Conservation (phyloP, 2,797 vertebrate species). For the Anguilla pacifica region DNA sequence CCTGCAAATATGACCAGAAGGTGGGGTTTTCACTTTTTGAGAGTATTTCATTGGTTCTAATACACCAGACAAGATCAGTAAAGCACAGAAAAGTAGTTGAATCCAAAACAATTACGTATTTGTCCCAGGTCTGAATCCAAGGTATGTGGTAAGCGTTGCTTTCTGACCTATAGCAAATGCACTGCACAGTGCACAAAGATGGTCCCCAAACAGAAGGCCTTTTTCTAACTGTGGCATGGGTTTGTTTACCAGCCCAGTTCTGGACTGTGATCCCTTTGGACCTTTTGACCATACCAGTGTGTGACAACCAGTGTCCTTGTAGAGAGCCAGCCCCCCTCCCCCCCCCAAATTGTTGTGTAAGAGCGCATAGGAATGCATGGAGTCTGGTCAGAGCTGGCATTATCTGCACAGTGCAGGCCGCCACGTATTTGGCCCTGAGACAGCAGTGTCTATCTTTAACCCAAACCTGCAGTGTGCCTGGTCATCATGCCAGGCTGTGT, state of each 20-base stretch:
- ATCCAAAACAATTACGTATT: too few relatives aligned
- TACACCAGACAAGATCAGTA: too few relatives aligned
- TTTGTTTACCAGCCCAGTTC: not conserved
- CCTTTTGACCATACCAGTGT: not conserved
- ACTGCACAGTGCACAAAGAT: not conserved
- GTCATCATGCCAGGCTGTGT: not conserved
- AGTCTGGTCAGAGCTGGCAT: not conserved
- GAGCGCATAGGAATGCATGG: not conserved
- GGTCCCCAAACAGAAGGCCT: not conserved
- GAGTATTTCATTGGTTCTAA: too few relatives aligned
- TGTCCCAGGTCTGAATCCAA: not conserved
- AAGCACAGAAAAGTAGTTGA: too few relatives aligned
- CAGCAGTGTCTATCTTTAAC: not conserved
- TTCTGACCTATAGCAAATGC: not conserved
- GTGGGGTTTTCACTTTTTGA: too few relatives aligned
- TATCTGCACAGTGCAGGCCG: not conserved
- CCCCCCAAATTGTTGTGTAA: slow-evolving; percentile 25
- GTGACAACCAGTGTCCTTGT: not conserved
- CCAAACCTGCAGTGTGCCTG: not conserved
- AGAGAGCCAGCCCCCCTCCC: not conserved
- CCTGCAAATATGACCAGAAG: too few relatives aligned
- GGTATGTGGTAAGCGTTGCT: not conserved
- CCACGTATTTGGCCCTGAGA: not conserved
- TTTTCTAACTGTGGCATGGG: not conserved
- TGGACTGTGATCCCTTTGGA: slow-evolving; percentile 5